phyloP scores from a whole-genome alignment of 2,113 vertebrate species.

The Saccopteryx bilineata region DNA sequence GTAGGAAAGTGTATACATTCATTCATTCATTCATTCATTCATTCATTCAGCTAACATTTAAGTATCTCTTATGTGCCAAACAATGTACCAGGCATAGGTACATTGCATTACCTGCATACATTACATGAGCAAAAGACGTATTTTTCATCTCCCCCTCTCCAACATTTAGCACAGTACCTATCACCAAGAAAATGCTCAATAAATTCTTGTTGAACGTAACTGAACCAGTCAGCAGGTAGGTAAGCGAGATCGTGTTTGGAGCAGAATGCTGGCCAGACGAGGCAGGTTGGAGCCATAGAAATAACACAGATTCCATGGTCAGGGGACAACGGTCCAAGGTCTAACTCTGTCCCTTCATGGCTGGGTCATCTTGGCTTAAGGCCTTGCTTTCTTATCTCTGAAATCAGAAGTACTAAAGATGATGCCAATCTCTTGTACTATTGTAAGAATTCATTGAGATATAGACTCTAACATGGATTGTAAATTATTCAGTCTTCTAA shows the following conservation, averaged over 20 bases:
- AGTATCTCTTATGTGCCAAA: not conserved
- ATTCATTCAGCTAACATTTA: not conserved
- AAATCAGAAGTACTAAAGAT: slow-evolving; percentile 22
- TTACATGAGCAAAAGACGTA: not conserved
- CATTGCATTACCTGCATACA: not conserved
- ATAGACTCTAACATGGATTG: not conserved
- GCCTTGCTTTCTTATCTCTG: not conserved
- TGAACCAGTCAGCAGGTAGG: not conserved
- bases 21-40: not conserved
- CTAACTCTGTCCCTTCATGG: not conserved
- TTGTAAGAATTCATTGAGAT: not conserved
- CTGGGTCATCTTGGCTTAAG: not conserved
- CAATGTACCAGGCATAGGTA: not conserved
- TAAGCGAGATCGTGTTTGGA: not conserved
- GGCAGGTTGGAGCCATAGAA: not conserved
- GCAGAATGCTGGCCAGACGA: not conserved
- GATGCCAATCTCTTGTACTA: not conserved
- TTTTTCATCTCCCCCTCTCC: not conserved
- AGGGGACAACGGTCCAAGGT: not conserved
- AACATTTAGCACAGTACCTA: not conserved
- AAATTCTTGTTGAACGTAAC: not conserved
- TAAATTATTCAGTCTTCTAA: not conserved
- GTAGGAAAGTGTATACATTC: not conserved
- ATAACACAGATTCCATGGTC: not conserved
- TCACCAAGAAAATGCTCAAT: not conserved